A percentile compares a stretch with the other conserved stretches of the same genome.
Evolutionary conservation across 2,113 vertebrate genomes (phyloP).

Genomic region (Colossoma macropomum): DNA sequence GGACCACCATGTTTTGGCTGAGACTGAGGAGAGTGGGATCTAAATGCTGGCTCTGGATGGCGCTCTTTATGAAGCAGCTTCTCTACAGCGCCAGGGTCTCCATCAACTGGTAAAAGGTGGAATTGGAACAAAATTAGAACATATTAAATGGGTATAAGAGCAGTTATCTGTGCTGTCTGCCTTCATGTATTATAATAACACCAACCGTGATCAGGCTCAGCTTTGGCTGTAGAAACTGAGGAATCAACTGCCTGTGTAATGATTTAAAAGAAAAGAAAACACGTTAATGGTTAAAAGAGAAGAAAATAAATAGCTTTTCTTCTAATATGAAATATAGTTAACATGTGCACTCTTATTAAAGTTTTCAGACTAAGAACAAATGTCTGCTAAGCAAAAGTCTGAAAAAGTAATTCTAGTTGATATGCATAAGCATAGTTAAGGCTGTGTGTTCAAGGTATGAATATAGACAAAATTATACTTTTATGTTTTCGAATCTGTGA

Average conservation of each 20-base stretch:
- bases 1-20: background rate
- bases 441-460: too few relatives aligned
- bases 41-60: background rate
- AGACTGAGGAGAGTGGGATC: background rate
- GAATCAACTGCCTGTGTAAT: slow-evolving; percentile 3
- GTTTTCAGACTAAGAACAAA: too few relatives aligned
- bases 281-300: background rate
- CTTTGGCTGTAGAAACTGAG: slow-evolving; percentile 3
- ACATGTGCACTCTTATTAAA: too few relatives aligned
- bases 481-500: too few relatives aligned
- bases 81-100: background rate
- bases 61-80: slow-evolving; percentile 10
- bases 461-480: too few relatives aligned
- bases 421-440: too few relatives aligned
- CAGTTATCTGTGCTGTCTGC: background rate
- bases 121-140: background rate
- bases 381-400: too few relatives aligned
- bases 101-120: slow-evolving; percentile 16
- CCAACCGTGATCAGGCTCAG: slow-evolving; percentile 16
- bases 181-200: background rate
- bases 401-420: too few relatives aligned
- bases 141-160: background rate
- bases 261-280: background rate
- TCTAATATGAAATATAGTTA: too few relatives aligned
- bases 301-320: background rate